Base-by-base conservation (phyloP, 2,888 invertebrate genomes). In the Lasioglossum oenotherae region DNA sequence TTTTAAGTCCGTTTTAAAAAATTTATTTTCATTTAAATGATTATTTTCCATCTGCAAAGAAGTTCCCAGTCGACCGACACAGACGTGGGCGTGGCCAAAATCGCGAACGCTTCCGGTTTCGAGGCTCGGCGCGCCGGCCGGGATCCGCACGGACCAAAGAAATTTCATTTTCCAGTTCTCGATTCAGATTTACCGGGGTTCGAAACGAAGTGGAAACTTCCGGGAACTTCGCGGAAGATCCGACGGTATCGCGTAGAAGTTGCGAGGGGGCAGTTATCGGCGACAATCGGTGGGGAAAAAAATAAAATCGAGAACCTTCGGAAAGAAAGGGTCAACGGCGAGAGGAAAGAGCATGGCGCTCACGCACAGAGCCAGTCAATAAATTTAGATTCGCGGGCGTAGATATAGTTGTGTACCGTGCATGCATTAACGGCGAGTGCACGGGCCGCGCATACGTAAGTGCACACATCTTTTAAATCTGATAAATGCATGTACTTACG, bases 401-500 rank as follows among this genome's bases (percentile, higher is more conserved):
- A 53, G 78, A 78, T 80, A 74, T 23, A 77, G 49, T 38, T n/a
- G 16, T 72, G 67, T 60, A 35, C 27, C 27, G 64, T 64, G 77
- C 38, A 78, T 73, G 78, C 69, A 80, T 87, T 82, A 87, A 57
- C 57, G 44, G 76, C 69, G 74, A 73, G 69, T 49, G 80, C 57
- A 41, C 31, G 31, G 46, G 46, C 41, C 64, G 64, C 57, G 31
- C 31, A 12, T 23, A 35, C 64, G 64, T 69, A 82, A 86, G 80
- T 87, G 75, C 78, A 73, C 49, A 78, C 72, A 80, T 87, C 75
- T 86, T 82, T 87, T 82, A 75, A 82, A 78, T 87, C 78, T 82
- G 80, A 87, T 86, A 82, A 86, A 86, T 86, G 80, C 71, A 80
- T 82, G 67, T 76, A 80, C 75, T 82, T 86, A 82, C 49, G 72